Base-by-base conservation (phyloP, 2,797 vertebrate species). In the Pseudotriccus pelzelni region DNA sequence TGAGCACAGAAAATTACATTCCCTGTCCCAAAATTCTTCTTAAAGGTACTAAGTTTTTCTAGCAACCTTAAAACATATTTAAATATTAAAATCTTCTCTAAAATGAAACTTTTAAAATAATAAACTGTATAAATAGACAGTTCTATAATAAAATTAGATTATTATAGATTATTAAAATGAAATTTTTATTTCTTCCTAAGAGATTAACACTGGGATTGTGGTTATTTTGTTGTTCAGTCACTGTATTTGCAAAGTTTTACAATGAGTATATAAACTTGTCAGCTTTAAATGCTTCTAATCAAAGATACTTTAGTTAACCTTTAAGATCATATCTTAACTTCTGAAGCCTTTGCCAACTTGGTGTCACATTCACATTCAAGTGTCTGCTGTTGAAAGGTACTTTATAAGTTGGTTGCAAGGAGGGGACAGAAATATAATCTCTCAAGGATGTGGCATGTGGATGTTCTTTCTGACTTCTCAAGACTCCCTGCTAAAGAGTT, bases 281-380 rank as follows among this genome's bases (percentile, higher is more conserved):
- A 66, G 69, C 36, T 84, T 91, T 56, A 64, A 89, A 53, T 82
- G 89, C 70, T 73, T 44, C 36, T 73, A 76, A 79, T 92, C 15
- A 72, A 34, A 72, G 62, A 43, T 50, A 25, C 18, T 91, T 28
- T 70, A 76, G 30, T 34, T 83, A 64, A 69, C 28, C 36, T 80
- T 90, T 80, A 91, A 66, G 87, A 92, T 89, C 6, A 1, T 78
- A 80, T 87, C 72, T 93, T 79, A 80, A 63, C n/a, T 84, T 84
- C 41, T 70, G 64, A 89, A 87, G 66, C 28, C 19, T 80, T 84
- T 91, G 69, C 76, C 85, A 78, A 0, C 39, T 75, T 73, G 43
- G 23, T 93, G 66, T 81, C 82, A 59, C 7, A 34, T 86, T 93
- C 37, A n/a, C 53, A 32, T 67, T 90, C 39, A 9, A 34, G 52